Evolutionary conservation across 1,140 invertebrate genomes (phyloP).

Genomic region (Cotesia vestalis): DNA sequence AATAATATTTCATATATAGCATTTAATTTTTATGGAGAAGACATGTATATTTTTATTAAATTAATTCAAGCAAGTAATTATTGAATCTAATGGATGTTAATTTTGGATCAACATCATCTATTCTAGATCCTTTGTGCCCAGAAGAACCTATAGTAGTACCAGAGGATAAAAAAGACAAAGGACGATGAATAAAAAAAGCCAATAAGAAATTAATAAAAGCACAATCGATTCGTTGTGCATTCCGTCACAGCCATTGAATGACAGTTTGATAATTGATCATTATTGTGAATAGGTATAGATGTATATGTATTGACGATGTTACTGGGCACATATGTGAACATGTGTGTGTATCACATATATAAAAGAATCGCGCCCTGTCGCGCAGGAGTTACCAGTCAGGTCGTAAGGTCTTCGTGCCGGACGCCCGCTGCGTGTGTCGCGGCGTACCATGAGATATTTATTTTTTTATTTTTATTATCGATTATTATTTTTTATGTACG

Average conservation of each 20-base stretch:
- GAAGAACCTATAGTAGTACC: neutral
- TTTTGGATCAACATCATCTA: too few relatives aligned
- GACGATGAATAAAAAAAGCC: neutral
- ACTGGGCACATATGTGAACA: too few relatives aligned
- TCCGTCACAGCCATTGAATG: constrained; percentile 60
- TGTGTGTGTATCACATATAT: neutral
- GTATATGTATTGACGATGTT: neutral
- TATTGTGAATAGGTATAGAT: constrained; percentile 51
- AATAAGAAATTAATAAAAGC: constrained; percentile 23
- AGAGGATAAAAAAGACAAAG: too few relatives aligned
- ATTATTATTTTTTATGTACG: too few relatives aligned
- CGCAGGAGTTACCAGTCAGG: constrained; percentile 27
- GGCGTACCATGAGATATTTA: neutral
- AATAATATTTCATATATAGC: too few relatives aligned
- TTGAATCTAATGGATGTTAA: too few relatives aligned
- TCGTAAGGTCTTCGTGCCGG: constrained; percentile 39
- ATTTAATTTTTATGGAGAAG: too few relatives aligned
- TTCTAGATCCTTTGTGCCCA: too few relatives aligned
- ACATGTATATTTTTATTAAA: too few relatives aligned
- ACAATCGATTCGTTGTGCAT: constrained; percentile 61
- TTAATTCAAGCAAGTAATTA: too few relatives aligned
- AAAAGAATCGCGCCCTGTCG: constrained; percentile 49
- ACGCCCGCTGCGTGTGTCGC: constrained; percentile 43
- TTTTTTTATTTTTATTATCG: too few relatives aligned
- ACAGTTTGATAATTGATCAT: constrained; percentile 67